phyloP scores from a whole-genome alignment of 2,113 vertebrate genomes.

The Aythya baeri region DNA sequence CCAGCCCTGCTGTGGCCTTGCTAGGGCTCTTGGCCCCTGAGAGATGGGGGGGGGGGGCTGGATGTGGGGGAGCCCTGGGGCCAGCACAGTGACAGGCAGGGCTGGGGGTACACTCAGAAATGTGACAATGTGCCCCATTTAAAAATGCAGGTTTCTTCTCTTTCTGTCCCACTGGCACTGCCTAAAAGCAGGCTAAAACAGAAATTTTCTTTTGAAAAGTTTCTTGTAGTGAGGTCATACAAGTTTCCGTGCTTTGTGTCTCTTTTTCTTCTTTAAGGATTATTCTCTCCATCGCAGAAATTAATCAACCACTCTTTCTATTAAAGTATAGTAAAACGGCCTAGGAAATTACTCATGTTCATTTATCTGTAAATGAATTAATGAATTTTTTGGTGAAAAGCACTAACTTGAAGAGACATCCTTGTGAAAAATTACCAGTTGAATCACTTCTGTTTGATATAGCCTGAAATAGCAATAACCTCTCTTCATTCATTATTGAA shows the following conservation, averaged over 20 bases:
- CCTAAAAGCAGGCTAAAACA: background rate
- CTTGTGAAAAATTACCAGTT: background rate
- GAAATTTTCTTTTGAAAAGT: background rate
- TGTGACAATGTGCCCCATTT: background rate
- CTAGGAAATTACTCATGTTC: background rate
- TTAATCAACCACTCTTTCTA: background rate
- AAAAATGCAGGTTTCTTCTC: background rate
- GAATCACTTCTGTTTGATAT: background rate
- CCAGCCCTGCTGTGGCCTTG: fast-evolving
- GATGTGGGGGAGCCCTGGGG: background rate
- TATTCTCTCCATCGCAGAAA: background rate
- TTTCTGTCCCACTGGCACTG: background rate
- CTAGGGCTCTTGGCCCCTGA: background rate
- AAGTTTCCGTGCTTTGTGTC: background rate
- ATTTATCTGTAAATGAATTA: background rate
- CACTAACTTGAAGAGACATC: background rate
- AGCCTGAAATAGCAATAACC: background rate
- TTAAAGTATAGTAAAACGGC: background rate
- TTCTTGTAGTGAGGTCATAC: background rate
- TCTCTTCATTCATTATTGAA: background rate
- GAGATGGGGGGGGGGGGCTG: too few species aligned
- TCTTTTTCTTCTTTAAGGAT: background rate
- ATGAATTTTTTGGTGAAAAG: background rate
- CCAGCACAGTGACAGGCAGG: background rate
- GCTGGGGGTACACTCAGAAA: background rate